A percentile compares a stretch with the other conserved stretches of the same genome.
Conservation (phyloP, 1,140 invertebrate species). For the Drosophila simulans region DNA sequence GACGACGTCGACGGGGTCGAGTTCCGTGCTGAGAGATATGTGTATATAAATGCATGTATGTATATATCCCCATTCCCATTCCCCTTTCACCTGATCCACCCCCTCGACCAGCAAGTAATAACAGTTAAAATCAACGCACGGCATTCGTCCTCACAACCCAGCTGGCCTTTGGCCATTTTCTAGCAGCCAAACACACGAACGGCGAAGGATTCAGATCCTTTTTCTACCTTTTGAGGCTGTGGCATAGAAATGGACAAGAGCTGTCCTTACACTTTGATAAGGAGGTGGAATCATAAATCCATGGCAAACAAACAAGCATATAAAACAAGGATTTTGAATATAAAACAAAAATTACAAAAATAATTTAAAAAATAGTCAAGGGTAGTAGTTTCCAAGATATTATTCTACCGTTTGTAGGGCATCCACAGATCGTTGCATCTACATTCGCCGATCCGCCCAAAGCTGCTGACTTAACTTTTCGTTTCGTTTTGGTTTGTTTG, state of each 20-base stretch:
- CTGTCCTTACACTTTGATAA: background rate
- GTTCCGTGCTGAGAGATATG: constrained; percentile 46
- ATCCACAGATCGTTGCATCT: background rate
- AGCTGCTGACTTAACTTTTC: constrained; percentile 42
- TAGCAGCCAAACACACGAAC: constrained; percentile 9
- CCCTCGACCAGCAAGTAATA: constrained; percentile 51
- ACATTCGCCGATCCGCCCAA: constrained; percentile 2
- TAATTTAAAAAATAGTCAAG: too few species aligned
- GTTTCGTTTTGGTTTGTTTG: constrained; percentile 33
- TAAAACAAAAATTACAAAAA: background rate
- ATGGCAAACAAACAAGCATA: too few species aligned
- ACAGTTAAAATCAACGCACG: constrained; percentile 78
- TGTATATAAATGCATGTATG: constrained; percentile 12
- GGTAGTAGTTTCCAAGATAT: too few species aligned
- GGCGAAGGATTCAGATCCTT: constrained; percentile 28
- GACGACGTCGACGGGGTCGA: background rate
- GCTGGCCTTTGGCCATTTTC: constrained; percentile 69
- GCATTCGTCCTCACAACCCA: constrained; percentile 58
- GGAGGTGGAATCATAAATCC: background rate
- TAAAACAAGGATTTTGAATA: background rate
- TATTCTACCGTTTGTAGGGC: background rate
- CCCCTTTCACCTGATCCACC: constrained; percentile 4
- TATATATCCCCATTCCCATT: background rate
- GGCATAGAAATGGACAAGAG: background rate
- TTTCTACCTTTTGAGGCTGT: constrained; percentile 16